Base-by-base conservation (phyloP, 2,888 invertebrate genomes). In the Nemapogon koenigi region DNA sequence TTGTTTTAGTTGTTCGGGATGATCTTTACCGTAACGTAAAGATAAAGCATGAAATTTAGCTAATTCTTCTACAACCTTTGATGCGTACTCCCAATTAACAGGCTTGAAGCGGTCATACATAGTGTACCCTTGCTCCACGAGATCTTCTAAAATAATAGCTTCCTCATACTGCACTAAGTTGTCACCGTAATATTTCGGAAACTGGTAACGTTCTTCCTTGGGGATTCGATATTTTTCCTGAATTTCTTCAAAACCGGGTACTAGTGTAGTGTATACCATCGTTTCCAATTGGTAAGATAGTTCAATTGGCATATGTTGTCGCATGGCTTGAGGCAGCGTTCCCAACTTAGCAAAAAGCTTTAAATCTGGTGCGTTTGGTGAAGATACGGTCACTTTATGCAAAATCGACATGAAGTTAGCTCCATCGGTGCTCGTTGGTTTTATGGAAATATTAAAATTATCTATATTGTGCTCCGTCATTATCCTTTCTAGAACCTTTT, bases 281-380 rank as follows among this genome's bases (percentile, higher is more conserved):
- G 14, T 3, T 22, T 44, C 44, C 1, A n/a, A 13, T 14, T 37
- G 19, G 25, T 37, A 44, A 11, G 41, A 14, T 3, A 13, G 39
- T 4, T 43, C 47, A 8, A 47, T 47, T 33, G 46, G 40, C 33
- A 51, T 43, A 1, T 37, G 45, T 18, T 40, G 26, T 3, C 71
- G 49, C 41, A 61, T 41, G 3, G 51, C 49, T 11, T 59, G 57
- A 1, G 54, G 54, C 2, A 64, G 43, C 1, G 49, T 52, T 0
- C 63, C 62, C 0, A 67, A 55, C 49, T 69, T 68, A 0, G 51
- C 61, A 39, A 69, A 68, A 2, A 66, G 43, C 11, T 57, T 44
- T 2, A 63, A 35, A 0, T 46, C 44, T 2, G 16, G 7, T 11
- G 13, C 8, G 18, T 35, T 38, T n/a, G 49, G 44, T 4, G 40